Base-by-base conservation (phyloP, 2,113 vertebrate genomes). In the Poeciliopsis retropinna region DNA sequence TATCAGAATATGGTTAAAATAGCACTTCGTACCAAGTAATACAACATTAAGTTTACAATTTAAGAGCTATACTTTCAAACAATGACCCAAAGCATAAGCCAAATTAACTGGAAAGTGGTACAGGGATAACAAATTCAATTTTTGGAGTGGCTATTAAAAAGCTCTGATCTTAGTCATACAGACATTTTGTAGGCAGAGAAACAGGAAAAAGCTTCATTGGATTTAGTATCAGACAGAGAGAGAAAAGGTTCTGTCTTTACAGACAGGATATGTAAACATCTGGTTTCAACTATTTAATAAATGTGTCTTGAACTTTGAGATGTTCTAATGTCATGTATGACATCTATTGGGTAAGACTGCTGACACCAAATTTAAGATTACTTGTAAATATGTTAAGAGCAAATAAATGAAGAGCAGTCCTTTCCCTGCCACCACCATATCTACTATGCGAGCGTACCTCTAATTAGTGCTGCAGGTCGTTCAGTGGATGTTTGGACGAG, bases 401-500 rank as follows among this genome's bases (percentile, higher is more conserved):
- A 47, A 47, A 47, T 19, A 30, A 76, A 71, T 47, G 44, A 78
- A 64, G 72, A 62, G 22, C 47, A 32, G 22, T 3, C 25, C 39
- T 9, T 44, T 34, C 32, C 30, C 30, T 34, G 47, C 71, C 67
- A 37, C n/a, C 37, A 37, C 32, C 14, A 11, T 29, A 25, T 34
- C 34, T 34, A 2, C 47, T 54, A 0, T 54, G 47, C 9, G 47
- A 62, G 70, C 5, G 39, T 74, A 76, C 54, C 57, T 14, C 64
- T 25, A 60, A 72, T 70, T 67, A 62, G 1, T 5, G 66, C 79
- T 88, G 75, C 63, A 25, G 75, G 75, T 66, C 75, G 51, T 54
- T 47, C 61, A 67, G 75, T 1, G n/a, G 75, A 70, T 82, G 71
- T 81, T 85, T 75, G 31, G 72, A 61, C 79, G 47, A 65, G 37